A percentile compares a stretch with the other conserved stretches of the same genome.
phyloP scores from a whole-genome alignment of 2,888 invertebrate genomes.

The Stenurella melanura region DNA sequence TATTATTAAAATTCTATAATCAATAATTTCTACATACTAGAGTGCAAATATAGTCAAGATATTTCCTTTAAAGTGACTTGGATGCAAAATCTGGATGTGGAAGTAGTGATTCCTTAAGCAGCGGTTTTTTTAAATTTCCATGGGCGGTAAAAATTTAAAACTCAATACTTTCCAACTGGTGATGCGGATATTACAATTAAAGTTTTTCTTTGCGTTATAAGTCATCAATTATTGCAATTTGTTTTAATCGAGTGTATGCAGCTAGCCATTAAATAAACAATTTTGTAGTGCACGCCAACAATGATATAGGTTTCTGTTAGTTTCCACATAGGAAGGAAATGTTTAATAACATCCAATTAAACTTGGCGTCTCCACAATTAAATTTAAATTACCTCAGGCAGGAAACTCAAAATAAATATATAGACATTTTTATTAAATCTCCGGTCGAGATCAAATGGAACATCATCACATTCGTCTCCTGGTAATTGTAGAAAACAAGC shows the following conservation, averaged over 20 bases:
- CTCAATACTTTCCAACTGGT: background rate
- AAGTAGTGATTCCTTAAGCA: too few relatives aligned
- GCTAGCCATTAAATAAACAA: slow-evolving; percentile 15
- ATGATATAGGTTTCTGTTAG: slow-evolving; percentile 17
- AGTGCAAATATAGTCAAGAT: too few relatives aligned
- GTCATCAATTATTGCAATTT: slow-evolving; percentile 7
- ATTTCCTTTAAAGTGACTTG: too few relatives aligned
- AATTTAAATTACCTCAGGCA: slow-evolving; percentile 42
- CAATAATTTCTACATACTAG: too few relatives aligned
- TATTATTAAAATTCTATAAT: too few relatives aligned
- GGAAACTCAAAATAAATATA: slow-evolving; percentile 48
- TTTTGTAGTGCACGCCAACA: slow-evolving; percentile 8
- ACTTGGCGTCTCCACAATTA: slow-evolving; percentile 42
- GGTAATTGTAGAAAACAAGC: slow-evolving; percentile 33
- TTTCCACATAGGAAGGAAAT: slow-evolving; percentile 45
- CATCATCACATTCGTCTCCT: slow-evolving; percentile 17
- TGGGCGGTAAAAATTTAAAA: too few relatives aligned
- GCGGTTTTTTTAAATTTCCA: too few relatives aligned
- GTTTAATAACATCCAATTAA: slow-evolving; percentile 47
- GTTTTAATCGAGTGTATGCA: background rate
- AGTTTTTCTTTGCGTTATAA: background rate
- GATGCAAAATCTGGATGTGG: too few relatives aligned
- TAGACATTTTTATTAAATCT: slow-evolving; percentile 50
- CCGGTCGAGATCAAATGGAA: slow-evolving; percentile 40
- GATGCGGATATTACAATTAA: background rate